Evolutionary conservation across 2,113 vertebrate species (phyloP).

Genomic region (Protobothrops mucrosquamatus): DNA sequence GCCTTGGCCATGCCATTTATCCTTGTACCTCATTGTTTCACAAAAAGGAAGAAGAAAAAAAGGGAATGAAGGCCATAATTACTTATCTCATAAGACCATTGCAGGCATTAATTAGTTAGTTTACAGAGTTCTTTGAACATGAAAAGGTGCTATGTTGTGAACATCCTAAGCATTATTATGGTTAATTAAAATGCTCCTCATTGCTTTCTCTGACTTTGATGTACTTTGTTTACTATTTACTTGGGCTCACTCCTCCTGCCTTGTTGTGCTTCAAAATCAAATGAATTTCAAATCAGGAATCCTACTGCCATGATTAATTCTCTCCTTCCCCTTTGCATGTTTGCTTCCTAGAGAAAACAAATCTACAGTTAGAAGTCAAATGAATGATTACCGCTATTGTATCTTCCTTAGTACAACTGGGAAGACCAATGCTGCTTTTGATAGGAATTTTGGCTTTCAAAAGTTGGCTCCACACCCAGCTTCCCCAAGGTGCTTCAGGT

Average conservation of each 20-base stretch:
- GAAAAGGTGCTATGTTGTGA: conserved; percentile 3
- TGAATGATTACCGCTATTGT: conserved; percentile 37
- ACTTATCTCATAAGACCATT: neutral
- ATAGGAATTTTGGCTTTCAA: conserved; percentile 44
- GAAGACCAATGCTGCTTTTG: conserved; percentile 39
- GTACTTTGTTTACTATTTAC: conserved; percentile 11
- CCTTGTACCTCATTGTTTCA: conserved; percentile 33
- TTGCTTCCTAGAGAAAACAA: conserved; percentile 38
- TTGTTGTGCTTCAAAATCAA: conserved; percentile 32
- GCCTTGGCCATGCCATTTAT: neutral
- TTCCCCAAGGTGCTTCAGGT: conserved; percentile 61
- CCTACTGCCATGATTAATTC: conserved; percentile 34
- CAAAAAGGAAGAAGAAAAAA: neutral
- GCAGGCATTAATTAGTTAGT: conserved; percentile 17
- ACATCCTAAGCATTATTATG: neutral
- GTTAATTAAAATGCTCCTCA: conserved; percentile 36
- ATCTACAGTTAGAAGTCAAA: conserved; percentile 25
- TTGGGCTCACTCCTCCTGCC: conserved; percentile 19
- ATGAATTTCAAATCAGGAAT: conserved; percentile 41
- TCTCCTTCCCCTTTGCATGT: conserved; percentile 13
- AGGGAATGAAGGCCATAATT: neutral
- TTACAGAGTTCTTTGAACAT: conserved; percentile 26
- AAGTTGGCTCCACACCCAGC: conserved; percentile 46
- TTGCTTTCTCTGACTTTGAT: conserved; percentile 17
- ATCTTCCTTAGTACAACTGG: conserved; percentile 46